Evolutionary conservation across 1,140 invertebrate species (phyloP).

Genomic region (Semibalanus balanoides): DNA sequence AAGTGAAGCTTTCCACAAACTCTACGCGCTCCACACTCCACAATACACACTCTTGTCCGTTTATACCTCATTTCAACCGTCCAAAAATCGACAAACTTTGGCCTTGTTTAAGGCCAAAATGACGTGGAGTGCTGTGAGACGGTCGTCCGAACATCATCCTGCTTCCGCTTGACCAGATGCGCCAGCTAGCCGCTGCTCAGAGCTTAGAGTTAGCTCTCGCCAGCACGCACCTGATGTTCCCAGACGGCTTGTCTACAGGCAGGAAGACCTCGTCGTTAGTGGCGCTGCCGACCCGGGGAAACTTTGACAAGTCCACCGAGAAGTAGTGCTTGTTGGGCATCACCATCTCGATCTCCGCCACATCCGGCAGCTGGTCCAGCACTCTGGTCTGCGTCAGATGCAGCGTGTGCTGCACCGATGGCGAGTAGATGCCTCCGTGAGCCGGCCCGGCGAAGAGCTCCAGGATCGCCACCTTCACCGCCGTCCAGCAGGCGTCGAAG

Average conservation of each 20-base stretch:
- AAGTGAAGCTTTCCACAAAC: no score
- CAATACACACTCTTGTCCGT: no score
- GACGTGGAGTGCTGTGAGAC: no score
- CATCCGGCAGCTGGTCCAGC: slow-evolving; percentile 45
- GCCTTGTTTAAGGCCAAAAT: no score
- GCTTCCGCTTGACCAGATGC: no score
- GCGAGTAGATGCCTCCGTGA: slow-evolving; percentile 47
- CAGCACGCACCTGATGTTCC: slow-evolving; percentile 53
- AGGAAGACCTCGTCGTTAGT: slow-evolving; percentile 50
- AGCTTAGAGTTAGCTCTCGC: slow-evolving; percentile 22
- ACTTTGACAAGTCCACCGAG: slow-evolving; percentile 52
- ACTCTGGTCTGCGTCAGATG: slow-evolving; percentile 49
- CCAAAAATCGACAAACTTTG: no score
- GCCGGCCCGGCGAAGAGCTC: slow-evolving; percentile 55
- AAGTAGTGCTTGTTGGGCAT: slow-evolving; percentile 69
- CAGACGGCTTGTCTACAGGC: slow-evolving; percentile 55
- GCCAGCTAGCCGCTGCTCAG: no score
- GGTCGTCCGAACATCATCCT: no score
- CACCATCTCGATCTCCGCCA: slow-evolving; percentile 47
- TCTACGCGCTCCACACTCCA: no score
- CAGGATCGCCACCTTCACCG: slow-evolving; percentile 49
- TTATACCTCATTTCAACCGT: no score
- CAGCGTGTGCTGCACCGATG: slow-evolving; percentile 57
- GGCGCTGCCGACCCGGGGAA: slow-evolving; percentile 42
- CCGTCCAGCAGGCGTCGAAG: slow-evolving; percentile 40